Conservation (phyloP, 1,140 invertebrate genomes). For the Drosophila ironensis region DNA sequence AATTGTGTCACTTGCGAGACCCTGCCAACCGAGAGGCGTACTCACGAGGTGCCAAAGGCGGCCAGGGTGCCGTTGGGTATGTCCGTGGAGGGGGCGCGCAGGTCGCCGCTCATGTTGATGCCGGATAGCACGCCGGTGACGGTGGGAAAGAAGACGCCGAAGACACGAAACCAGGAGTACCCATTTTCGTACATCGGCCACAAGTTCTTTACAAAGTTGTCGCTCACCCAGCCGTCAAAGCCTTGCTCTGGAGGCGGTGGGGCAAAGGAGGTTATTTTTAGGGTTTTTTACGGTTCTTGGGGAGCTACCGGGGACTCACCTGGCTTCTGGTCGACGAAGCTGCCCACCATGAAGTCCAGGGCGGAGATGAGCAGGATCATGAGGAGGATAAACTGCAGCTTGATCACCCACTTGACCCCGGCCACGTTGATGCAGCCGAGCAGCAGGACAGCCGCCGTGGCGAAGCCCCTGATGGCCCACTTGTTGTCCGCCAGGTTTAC, state of each 20-base stretch:
- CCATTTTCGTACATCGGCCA: constrained; percentile 90
- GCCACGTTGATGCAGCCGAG: constrained; percentile 94
- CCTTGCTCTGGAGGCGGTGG: constrained; percentile 87
- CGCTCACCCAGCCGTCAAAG: constrained; percentile 92
- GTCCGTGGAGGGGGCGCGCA: constrained; percentile 93
- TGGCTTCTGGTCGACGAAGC: constrained; percentile 87
- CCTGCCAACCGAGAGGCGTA: too few relatives aligned
- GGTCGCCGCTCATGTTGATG: constrained; percentile 98
- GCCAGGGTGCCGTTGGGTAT: constrained; percentile 97
- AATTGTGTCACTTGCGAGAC: too few relatives aligned
- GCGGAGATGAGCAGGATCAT: constrained; percentile 92
- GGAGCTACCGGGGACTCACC: constrained; percentile 83
- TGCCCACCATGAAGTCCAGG: constrained; percentile 94
- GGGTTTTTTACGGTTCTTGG: background rate
- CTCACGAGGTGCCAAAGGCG: constrained; percentile 92
- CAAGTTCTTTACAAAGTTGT: constrained; percentile 91
- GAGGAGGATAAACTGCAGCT: constrained; percentile 93
- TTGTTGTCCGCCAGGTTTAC: constrained; percentile 87
- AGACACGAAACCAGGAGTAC: constrained; percentile 95
- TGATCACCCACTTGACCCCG: constrained; percentile 96
- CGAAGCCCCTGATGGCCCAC: constrained; percentile 91
- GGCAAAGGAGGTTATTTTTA: background rate
- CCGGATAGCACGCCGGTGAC: constrained; percentile 96
- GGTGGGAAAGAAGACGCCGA: constrained; percentile 97
- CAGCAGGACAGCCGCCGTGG: constrained; percentile 90